Base-by-base conservation (phyloP, 2,888 invertebrate species). In the Phortica okadai region DNA sequence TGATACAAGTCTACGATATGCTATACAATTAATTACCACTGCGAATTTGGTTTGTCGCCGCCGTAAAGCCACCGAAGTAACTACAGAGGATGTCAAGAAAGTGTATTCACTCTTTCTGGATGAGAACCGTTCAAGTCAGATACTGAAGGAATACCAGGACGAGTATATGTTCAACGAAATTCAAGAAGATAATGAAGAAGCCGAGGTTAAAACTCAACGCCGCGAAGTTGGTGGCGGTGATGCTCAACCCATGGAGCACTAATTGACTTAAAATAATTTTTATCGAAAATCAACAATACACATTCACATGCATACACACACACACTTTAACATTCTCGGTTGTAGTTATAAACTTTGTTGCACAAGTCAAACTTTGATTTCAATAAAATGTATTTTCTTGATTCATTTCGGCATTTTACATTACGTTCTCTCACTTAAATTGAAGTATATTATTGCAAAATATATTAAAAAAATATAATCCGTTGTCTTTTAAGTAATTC, bases 1-100 rank as follows among this genome's bases (percentile, higher is more conserved):
- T 11, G 98, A 98, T 90, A 98, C 99, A 0, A 98, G 98, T 0
- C 93, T 99, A 14, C 94, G 99, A 77, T 99, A 99, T 92, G 97
- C 98, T 45, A 99, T 99, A 90, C 99, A 99, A 89, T 94, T 99
- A 50, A 99, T 99, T 84, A 98, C 98, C 50, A 97, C 98, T 0
- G 96, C 99, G 0, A 96, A 96, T 82, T 94, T 99, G n/a, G 97
- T 99, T n/a, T 95, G 97, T 75, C 94, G 95, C 69, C 95, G 97
- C 84, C 94, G 98, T 82, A 98, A 98, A 92, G 96, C 96, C 0
- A 94, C 94, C 4, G 96, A 97, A 93, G 96, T 97, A 41, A 89
- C 88, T 25, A 96, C 97, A 81, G 97, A 97, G 72, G 99, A 99
- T 89, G 96, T 99, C 0, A 98, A 97, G 92, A 95, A 97, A 81